Base-by-base conservation (phyloP, 64 coral and sea anemone species). In the Montipora sp. region DNA sequence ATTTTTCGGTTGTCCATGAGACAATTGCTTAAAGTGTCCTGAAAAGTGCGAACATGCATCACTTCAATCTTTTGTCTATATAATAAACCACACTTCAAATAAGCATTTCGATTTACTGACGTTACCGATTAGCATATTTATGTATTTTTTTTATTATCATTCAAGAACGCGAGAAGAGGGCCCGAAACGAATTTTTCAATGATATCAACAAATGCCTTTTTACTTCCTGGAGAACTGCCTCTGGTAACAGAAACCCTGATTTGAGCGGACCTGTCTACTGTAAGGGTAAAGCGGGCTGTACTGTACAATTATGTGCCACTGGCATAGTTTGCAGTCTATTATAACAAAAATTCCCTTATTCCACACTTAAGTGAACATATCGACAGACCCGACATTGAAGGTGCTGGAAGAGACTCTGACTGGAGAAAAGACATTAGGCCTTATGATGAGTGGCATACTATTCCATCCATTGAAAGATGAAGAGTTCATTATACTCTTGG, bases 201-300 rank as follows among this genome's bases (percentile, higher is more conserved):
- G 85, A 88, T 72, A 88, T 88, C 71, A 88, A 88, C 85, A 75
- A 88, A 20, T 88, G 85, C 45, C 83, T 88, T 12, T 88, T 88
- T 47, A 75, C 70, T 15, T 7, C 48, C 4, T 88, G 85, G 85
- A 88, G 70, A 88, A 88, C 72, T 3, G 85, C 83, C 10, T 86
- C 83, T 47, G 83, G 65, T 50, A 71, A 19, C 46, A 18, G n/a
- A 51, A 48, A 15, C 14, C 61, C 83, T 3, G 83, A 71, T 6
- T 45, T 86, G 45, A 86, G 83, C 70, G 49, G 22, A 72, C 15
- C 36, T 46, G 65, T 86, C 55, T 5, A 46, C 18, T 86, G 83
- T 73, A 24, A 53, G 9, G 59, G 59, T 21, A 49, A 6, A 59
- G 51, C 0, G 59, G 59, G 2, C 3, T 61, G 55, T 16, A 6